Evolutionary conservation across 2,888 invertebrate species (phyloP).

Genomic region (Tetropium fuscum): DNA sequence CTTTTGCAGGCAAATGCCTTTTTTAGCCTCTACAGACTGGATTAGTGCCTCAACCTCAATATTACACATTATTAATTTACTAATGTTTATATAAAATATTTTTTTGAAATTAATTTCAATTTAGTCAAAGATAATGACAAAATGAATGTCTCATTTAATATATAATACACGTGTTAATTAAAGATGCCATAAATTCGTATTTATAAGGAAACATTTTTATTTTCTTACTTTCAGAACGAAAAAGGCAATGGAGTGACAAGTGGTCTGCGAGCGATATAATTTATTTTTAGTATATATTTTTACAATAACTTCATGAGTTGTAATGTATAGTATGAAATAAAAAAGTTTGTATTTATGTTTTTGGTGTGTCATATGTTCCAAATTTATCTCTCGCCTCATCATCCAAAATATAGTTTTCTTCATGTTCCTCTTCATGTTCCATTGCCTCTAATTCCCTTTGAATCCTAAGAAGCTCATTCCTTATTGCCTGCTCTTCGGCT

Average conservation of each 20-base stretch:
- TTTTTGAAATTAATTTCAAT: too few species aligned
- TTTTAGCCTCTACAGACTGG: too few species aligned
- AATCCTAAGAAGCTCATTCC: slow-evolving; percentile 55
- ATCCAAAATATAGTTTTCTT: slow-evolving; percentile 42
- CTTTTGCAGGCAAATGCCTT: too few species aligned
- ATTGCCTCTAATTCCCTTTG: slow-evolving; percentile 48
- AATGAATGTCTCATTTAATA: too few species aligned
- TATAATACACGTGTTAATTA: too few species aligned
- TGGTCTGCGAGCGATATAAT: not conserved
- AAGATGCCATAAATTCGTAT: too few species aligned
- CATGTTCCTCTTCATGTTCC: slow-evolving; percentile 47
- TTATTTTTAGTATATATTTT: not conserved
- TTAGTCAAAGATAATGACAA: too few species aligned
- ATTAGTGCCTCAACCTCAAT: too few species aligned
- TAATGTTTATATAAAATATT: too few species aligned
- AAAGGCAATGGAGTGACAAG: not conserved
- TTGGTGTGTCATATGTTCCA: slow-evolving; percentile 45
- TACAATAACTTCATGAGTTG: not conserved
- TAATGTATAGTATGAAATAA: not conserved
- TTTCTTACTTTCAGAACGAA: too few species aligned
- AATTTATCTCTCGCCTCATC: slow-evolving; percentile 55
- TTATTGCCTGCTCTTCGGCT: slow-evolving; percentile 58
- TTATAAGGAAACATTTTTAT: too few species aligned
- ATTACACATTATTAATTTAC: too few species aligned
- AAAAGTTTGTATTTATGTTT: not conserved